Base-by-base conservation (phyloP, 2,888 invertebrate species). In the Agrotis puta region DNA sequence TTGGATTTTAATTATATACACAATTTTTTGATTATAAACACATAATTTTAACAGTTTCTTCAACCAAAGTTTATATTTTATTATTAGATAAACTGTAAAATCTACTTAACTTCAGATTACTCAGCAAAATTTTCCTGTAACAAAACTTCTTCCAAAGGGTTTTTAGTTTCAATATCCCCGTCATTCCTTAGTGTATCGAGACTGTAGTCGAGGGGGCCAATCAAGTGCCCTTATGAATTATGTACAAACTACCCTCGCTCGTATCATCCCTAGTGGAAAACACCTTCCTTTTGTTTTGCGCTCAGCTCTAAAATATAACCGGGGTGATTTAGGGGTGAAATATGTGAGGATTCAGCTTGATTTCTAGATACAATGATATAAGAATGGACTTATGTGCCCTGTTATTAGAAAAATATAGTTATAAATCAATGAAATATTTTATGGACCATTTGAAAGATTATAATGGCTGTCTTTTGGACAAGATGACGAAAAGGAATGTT, bases 141-240 rank as follows among this genome's bases (percentile, higher is more conserved):
- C n/a, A 47, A 27, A 68, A 47, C 63, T 64, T 79, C 64, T 62
- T 43, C 14, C 50, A 51, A 61, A 73, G 50, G 64, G 50, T 76
- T 74, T 69, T 77, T 50, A 77, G 59, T 77, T 82, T 70, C 76
- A 79, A 79, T 84, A 70, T 61, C 62, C 47, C 24, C 64, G 70
- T 39, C 39, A 39, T 39, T 39, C 39, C 33, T 56, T 57, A 69
- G 70, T 70, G 72, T 81, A 82, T 79, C 68, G 61, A 48, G 18
- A 24, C 39, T 47, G 18, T 16, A 64, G 59, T 78, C 63, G 50
- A 56, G 59, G 74, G 65, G 57, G 64, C 64, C 85, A 84, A 84
- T 84, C 84, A 84, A 81, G 77, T 64, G 74, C 81, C 78, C 83
- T 85, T 85, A 85, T 84, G 84, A 84, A 84, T 84, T 84, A 84